phyloP scores from a whole-genome alignment of 2,113 vertebrate genomes.

The Zootoca vivipara region DNA sequence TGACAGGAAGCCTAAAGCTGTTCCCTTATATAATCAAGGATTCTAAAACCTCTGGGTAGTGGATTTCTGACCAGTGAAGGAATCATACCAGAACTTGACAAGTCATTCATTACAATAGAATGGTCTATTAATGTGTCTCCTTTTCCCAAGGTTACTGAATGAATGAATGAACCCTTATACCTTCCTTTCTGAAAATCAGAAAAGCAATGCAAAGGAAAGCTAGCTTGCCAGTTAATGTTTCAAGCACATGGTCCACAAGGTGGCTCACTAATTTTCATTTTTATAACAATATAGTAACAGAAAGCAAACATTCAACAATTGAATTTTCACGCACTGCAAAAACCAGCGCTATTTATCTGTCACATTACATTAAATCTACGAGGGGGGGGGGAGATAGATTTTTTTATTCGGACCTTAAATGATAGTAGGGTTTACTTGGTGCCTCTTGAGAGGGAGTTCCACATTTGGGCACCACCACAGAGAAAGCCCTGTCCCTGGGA shows the following conservation, averaged over 20 bases:
- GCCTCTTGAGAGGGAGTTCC: background rate
- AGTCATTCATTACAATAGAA: slow-evolving; percentile 72
- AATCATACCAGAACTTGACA: slow-evolving; percentile 66
- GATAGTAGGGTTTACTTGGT: background rate
- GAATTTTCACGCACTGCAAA: background rate
- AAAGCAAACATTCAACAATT: background rate
- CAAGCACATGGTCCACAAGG: background rate
- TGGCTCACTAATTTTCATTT: background rate
- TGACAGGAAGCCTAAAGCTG: slow-evolving; percentile 39
- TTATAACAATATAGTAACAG: background rate
- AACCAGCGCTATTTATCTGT: background rate
- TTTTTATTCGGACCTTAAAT: background rate
- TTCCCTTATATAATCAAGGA: slow-evolving; percentile 53
- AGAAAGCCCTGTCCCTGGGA: background rate
- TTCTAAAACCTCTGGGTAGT: slow-evolving; percentile 46
- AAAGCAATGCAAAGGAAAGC: slow-evolving; percentile 45
- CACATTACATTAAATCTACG: background rate
- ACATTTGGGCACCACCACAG: background rate
- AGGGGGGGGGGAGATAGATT: background rate
- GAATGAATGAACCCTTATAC: slow-evolving; percentile 66
- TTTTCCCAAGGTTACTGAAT: slow-evolving; percentile 73
- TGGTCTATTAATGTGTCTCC: slow-evolving; percentile 61
- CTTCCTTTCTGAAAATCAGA: slow-evolving; percentile 55
- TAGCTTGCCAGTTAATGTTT: background rate
- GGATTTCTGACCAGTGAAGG: slow-evolving; percentile 55